phyloP scores from a whole-genome alignment of 2,797 vertebrate genomes.

The Corythornis leucogaster region DNA sequence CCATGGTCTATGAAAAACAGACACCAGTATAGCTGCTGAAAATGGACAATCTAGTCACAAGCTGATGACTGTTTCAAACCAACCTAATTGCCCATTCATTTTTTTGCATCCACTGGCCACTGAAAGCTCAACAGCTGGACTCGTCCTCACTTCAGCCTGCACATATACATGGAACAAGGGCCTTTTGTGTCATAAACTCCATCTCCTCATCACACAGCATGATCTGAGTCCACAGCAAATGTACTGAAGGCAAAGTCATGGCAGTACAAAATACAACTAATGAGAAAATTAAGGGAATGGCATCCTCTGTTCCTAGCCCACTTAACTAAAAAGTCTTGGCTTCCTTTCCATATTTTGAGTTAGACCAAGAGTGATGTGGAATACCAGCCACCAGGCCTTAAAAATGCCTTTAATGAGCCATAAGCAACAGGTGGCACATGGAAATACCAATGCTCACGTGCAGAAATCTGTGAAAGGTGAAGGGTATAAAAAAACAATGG shows the following conservation, averaged over 20 bases:
- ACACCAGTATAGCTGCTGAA: neutral
- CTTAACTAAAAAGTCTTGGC: neutral
- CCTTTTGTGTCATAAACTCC: neutral
- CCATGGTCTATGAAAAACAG: neutral
- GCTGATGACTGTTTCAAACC: neutral
- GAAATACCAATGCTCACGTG: neutral
- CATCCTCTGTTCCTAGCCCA: neutral
- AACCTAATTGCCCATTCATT: rapidly evolving
- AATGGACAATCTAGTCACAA: neutral
- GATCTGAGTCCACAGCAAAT: neutral
- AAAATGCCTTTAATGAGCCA: neutral
- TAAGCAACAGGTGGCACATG: neutral
- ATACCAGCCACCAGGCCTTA: neutral
- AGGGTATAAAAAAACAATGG: neutral
- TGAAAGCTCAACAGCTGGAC: neutral
- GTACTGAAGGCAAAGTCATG: neutral
- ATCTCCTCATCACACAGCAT: neutral
- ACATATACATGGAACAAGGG: neutral
- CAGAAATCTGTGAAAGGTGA: neutral
- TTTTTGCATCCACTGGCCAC: neutral
- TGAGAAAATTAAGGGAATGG: neutral
- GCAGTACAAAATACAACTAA: neutral
- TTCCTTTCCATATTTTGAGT: neutral
- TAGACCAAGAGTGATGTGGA: neutral
- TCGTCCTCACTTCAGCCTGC: neutral